phyloP scores from a whole-genome alignment of 1,140 invertebrate genomes.

The Heliothis virescens region DNA sequence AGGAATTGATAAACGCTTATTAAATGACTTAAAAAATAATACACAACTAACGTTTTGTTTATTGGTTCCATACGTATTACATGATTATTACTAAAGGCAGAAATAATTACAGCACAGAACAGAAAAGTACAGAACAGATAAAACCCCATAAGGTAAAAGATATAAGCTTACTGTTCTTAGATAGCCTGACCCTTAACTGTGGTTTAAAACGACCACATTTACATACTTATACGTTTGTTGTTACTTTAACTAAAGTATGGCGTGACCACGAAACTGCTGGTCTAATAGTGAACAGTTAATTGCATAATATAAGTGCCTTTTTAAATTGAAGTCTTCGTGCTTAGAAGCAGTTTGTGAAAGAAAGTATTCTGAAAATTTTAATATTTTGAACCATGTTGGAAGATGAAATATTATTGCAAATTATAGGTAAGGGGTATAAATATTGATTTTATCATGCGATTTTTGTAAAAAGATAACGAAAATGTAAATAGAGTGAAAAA shows the following conservation, averaged over 20 bases:
- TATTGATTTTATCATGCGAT: too few species aligned
- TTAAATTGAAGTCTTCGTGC: constrained; percentile 12
- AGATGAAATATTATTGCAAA: not conserved
- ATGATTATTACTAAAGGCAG: too few species aligned
- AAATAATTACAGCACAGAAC: too few species aligned
- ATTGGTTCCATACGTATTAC: too few species aligned
- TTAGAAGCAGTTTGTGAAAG: constrained; percentile 1
- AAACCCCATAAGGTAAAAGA: too few species aligned
- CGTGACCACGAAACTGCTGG: not conserved
- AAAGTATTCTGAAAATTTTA: not conserved
- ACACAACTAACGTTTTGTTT: too few species aligned
- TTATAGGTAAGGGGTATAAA: not conserved
- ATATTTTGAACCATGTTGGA: not conserved
- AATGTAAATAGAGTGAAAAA: too few species aligned
- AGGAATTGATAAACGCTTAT: too few species aligned
- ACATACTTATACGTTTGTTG: not conserved
- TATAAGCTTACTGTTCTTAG: too few species aligned
- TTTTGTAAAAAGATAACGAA: too few species aligned
- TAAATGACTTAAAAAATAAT: too few species aligned
- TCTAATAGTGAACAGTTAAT: constrained; percentile 5
- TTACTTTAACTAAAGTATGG: not conserved
- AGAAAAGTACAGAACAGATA: too few species aligned
- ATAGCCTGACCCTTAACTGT: constrained; percentile 4
- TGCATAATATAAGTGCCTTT: constrained; percentile 21
- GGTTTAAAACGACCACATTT: constrained; percentile 12